These are phyloP conservation scores for Hoplodrina blanda DNA, from an alignment of 2,888 invertebrate species.

Conservation along the genomic window DNA sequence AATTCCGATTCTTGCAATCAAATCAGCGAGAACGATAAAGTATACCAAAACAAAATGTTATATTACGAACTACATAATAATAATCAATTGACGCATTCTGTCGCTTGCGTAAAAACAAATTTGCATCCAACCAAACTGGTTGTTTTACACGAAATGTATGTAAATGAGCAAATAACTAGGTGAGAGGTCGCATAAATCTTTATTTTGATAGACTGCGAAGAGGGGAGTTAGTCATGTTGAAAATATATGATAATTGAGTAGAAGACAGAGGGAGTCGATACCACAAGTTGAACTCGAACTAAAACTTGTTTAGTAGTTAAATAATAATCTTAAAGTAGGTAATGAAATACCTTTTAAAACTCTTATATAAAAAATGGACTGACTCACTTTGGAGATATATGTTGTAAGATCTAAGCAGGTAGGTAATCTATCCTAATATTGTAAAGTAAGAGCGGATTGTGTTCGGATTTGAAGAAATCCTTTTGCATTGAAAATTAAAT, in stretches of 20 bases:
- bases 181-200: constrained; percentile 43
- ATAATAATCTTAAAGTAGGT: background rate
- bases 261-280: background rate
- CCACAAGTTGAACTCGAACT: background rate
- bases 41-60: background rate
- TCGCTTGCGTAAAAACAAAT: constrained; percentile 1
- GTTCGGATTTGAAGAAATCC: too few relatives aligned
- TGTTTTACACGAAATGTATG: constrained; percentile 21
- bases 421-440: too few relatives aligned
- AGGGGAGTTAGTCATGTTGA: constrained; percentile 43
- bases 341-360: background rate
- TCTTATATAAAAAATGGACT: background rate
- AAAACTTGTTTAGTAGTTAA: background rate
- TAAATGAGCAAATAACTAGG: constrained; percentile 31
- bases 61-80: background rate
- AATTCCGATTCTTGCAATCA: too few relatives aligned
- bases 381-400: background rate
- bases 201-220: constrained; percentile 2
- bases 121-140: background rate
- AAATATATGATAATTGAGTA: constrained; percentile 45
- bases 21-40: too few relatives aligned
- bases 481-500: too few relatives aligned
- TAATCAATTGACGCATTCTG: background rate
- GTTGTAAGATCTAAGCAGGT: too few relatives aligned
- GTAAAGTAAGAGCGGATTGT: too few relatives aligned